Evolutionary conservation across 2,113 vertebrate genomes (phyloP), one percentile per base, ranked within the genome.

Genomic region (Circaetus cinerascens): DNA sequence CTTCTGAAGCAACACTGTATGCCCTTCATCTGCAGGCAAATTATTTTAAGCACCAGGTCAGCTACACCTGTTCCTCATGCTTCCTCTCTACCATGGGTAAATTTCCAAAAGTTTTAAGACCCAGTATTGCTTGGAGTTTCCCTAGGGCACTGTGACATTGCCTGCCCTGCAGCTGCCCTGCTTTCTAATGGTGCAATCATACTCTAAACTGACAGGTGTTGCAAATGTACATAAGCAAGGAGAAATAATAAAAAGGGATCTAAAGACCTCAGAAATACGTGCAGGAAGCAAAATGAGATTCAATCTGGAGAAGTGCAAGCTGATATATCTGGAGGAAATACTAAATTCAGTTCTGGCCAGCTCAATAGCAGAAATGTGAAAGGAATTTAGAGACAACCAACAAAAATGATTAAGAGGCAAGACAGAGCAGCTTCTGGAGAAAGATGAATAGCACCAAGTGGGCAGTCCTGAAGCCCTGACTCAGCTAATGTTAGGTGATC

Each of bases 201-300:
- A 23, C 50, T 80, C 88, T 26, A 55, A 95, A 91, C 43, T 67
- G 96, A 84, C 94, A 93, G 93, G 86, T 91, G 94, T 64, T 87
- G 91, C 83, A 78, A 78, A 78, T 3, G 0, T 32, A 88, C 80
- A 75, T 0, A 2, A 91, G 64, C 30, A 57, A 89, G 73, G 73
- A 78, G 60, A 96, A 95, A 95, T 97, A 96, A 96, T 97, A 86
- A 91, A 95, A 95, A 89, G 56, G 83, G 83, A 93, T 95, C 86
- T 94, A 84, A 95, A 94, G 86, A 95, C 86, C 94, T 95, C 91
- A 92, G 88, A 87, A 92, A 64, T 92, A 55, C 0, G 6, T 75
- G 80, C 91, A 84, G 79, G 51, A 74, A 85, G 73, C 56, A 95
- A 96, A 97, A 96, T 95, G 79, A 95, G 83, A 88, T 93, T 96